A percentile compares a stretch with the other conserved stretches of the same genome.
Evolutionary conservation across 2,113 vertebrate genomes (phyloP).

Genomic region (Forbesichthys papilliferus): DNA sequence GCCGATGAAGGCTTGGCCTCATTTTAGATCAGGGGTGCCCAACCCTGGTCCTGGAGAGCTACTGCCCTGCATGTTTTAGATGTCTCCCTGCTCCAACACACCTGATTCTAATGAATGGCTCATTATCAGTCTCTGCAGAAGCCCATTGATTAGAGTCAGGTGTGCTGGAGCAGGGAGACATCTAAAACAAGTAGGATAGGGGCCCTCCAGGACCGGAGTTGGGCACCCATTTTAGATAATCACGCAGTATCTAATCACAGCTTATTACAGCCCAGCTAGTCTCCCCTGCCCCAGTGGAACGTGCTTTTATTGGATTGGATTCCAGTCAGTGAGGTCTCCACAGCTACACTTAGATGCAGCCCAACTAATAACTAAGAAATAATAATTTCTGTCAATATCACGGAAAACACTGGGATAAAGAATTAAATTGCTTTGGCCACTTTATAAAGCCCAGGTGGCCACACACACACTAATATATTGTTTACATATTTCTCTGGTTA

Average conservation of each 20-base stretch:
- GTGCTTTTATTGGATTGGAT: slow-evolving; percentile 3
- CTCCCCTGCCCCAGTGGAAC: slow-evolving; percentile 5
- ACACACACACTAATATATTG: background rate
- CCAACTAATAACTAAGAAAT: background rate
- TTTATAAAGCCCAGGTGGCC: background rate
- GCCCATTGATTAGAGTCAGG: no score
- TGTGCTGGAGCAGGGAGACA: no score
- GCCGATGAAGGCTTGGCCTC: slow-evolving; percentile 20
- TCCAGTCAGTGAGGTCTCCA: slow-evolving; percentile 5
- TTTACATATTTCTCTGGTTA: background rate
- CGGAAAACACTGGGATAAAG: slow-evolving; percentile 29
- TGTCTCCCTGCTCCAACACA: no score
- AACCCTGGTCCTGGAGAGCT: no score
- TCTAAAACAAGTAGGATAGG: no score
- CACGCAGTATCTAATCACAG: slow-evolving; percentile 13
- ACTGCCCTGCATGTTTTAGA: no score
- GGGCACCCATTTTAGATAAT: no score
- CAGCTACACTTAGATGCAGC: background rate
- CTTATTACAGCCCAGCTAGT: slow-evolving; percentile 33
- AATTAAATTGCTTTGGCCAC: slow-evolving; percentile 34
- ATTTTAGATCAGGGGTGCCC: slow-evolving; percentile 12
- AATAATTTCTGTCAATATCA: slow-evolving; percentile 33
- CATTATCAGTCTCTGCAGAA: no score
- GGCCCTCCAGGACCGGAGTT: no score
- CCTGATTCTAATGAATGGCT: no score